Evolutionary conservation across 2,888 invertebrate species (phyloP).

Genomic region (Aquatica leii): DNA sequence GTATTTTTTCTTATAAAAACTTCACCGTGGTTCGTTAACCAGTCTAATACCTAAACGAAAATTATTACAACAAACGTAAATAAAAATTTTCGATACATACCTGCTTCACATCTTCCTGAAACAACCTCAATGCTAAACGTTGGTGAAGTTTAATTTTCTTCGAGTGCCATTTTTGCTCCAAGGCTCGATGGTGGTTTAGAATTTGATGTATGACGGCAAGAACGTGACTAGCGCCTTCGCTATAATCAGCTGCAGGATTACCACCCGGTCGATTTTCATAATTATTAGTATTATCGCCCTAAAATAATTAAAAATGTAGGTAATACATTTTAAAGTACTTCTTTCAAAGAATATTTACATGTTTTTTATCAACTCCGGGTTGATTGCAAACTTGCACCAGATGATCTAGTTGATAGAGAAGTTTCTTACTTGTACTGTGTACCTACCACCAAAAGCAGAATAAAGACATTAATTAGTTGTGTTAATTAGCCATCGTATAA

Average conservation of each 20-base stretch:
- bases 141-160: constrained; percentile 96
- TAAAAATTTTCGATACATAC: constrained; percentile 59
- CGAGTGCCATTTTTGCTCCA: constrained; percentile 95
- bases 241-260: constrained; percentile 94
- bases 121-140: constrained; percentile 87
- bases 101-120: constrained; percentile 98
- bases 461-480: constrained; percentile 1
- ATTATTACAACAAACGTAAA: constrained; percentile 1
- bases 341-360: constrained; percentile 65
- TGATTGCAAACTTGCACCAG: constrained; percentile 96
- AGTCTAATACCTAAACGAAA: constrained; percentile 82
- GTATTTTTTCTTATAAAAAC: constrained; percentile 96
- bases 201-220: constrained; percentile 97
- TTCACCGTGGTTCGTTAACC: constrained; percentile 97
- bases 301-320: constrained; percentile 7
- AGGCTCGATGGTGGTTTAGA: constrained; percentile 89
- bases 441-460: constrained; percentile 66
- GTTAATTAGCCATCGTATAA: neutral
- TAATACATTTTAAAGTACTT: neutral
- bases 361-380: constrained; percentile 82
- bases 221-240: constrained; percentile 95
- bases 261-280: constrained; percentile 68
- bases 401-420: constrained; percentile 94
- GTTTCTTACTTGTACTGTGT: constrained; percentile 95
- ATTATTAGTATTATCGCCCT: constrained; percentile 65